Evolutionary conservation across 2,888 invertebrate species (phyloP).

Genomic region (Drosophila falleni): DNA sequence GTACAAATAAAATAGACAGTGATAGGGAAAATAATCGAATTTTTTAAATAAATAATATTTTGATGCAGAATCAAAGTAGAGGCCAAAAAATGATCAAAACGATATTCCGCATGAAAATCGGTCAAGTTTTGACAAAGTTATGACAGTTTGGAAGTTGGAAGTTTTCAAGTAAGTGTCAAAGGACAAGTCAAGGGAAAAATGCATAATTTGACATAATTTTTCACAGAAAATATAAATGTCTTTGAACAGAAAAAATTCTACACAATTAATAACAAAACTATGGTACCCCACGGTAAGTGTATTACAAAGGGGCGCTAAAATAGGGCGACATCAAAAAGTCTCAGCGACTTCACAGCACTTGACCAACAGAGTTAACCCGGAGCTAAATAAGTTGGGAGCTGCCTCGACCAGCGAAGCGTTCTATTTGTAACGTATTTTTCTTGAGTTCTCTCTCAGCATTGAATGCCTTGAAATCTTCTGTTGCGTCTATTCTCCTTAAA

Average conservation of each 20-base stretch:
- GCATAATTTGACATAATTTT: too few species aligned
- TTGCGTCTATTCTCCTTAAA: slow-evolving; percentile 23
- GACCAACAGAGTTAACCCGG: slow-evolving; percentile 51
- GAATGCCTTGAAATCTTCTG: slow-evolving; percentile 35
- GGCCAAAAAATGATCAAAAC: too few species aligned
- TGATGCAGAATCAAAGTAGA: too few species aligned
- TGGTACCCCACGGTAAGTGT: slow-evolving; percentile 17
- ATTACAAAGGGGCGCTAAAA: slow-evolving; percentile 54
- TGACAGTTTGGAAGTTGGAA: too few species aligned
- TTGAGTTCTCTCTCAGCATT: slow-evolving; percentile 19
- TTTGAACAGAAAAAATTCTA: too few species aligned
- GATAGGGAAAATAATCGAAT: too few species aligned
- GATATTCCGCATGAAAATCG: too few species aligned
- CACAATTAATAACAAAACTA: background rate
- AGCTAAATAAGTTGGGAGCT: slow-evolving; percentile 19
- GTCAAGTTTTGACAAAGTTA: background rate
- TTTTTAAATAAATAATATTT: too few species aligned
- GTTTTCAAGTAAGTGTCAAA: too few species aligned
- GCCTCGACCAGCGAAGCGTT: slow-evolving; percentile 64
- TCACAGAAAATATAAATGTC: too few species aligned
- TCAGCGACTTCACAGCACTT: slow-evolving; percentile 60
- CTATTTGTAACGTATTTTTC: slow-evolving; percentile 75
- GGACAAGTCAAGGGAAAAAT: too few species aligned
- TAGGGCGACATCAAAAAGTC: slow-evolving; percentile 62
- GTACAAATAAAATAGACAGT: too few species aligned